Evolutionary conservation across 2,888 invertebrate species (phyloP).

Genomic region (Drosophila rubida): DNA sequence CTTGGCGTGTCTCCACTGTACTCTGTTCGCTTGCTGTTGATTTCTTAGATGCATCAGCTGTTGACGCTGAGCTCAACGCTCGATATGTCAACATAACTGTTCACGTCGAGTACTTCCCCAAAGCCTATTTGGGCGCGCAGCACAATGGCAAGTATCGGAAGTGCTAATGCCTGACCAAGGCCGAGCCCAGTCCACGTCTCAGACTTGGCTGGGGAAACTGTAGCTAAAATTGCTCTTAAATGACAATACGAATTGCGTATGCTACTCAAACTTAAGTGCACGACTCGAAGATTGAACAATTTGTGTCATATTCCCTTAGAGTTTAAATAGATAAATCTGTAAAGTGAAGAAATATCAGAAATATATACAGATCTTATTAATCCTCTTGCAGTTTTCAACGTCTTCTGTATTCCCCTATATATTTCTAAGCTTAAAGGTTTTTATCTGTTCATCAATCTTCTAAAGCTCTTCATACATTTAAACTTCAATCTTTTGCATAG

Average conservation of each 20-base stretch:
- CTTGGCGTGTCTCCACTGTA: constrained; percentile 13
- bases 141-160: constrained; percentile 29
- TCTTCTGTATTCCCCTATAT: too few species aligned
- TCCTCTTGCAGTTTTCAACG: too few species aligned
- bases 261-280: too few species aligned
- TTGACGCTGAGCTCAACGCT: constrained; percentile 1
- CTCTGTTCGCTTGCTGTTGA: constrained; percentile 11
- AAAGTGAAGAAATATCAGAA: too few species aligned
- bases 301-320: too few species aligned
- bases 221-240: constrained; percentile 6
- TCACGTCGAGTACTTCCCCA: constrained; percentile 49
- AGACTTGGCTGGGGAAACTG: neutral
- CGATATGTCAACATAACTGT: constrained; percentile 27
- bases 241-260: neutral
- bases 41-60: constrained; percentile 32
- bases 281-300: too few species aligned
- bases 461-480: too few species aligned
- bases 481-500: too few species aligned
- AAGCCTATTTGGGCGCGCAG: constrained; percentile 42
- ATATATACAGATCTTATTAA: too few species aligned
- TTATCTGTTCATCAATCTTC: too few species aligned
- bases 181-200: constrained; percentile 16
- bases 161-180: constrained; percentile 45
- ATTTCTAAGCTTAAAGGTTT: too few species aligned
- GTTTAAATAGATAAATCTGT: too few species aligned